Base-by-base conservation (phyloP, 2,888 invertebrate genomes). In the Ophion slaviceki region DNA sequence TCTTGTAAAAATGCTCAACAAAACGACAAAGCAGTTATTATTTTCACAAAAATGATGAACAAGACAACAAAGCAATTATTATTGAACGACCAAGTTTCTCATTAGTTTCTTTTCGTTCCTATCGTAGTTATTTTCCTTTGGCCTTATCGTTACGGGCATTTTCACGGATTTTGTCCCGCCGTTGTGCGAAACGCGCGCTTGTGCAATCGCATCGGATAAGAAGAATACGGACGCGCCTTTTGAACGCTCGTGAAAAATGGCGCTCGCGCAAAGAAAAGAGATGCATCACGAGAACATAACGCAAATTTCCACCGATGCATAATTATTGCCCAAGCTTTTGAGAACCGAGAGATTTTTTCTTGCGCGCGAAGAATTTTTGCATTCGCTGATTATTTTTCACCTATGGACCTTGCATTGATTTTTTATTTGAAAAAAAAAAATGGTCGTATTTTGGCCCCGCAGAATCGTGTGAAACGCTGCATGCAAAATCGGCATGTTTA, bases 221-320 rank as follows among this genome's bases (percentile, higher is more conserved):
- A 64, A 47, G 8, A 75, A 75, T 7, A 17, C 47, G 28, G 45
- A 8, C 45, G 47, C 45, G 74, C 10, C 10, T 24, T 62, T 28
- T 75, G 62, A 28, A 75, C 8, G 62, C 36, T 36, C 57, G 32
- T 62, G 47, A 47, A 71, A 80, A 84, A 80, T 75, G 64, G 14
- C 67, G 57, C 53, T 47, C 14, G 40, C 45, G 17, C 14, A 53
- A 53, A 17, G 17, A 53, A 53, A 53, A 53, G 53, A 14, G 14
- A 17, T 53, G 53, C 53, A 53, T 53, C 5, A 53, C 53, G 17
- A 3, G 53, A n/a, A 20, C 11, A 40, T 45, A 24, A 24, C 7
- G 17, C n/a, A 4, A 40, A 47, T 24, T 14, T 4, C 17, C 70
- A 5, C 14, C 17, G 17, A 14, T 17, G 24, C 17, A 14, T 28